Evolutionary conservation across 1,140 invertebrate species (phyloP).

Genomic region (Cyphomyrmex costatus): DNA sequence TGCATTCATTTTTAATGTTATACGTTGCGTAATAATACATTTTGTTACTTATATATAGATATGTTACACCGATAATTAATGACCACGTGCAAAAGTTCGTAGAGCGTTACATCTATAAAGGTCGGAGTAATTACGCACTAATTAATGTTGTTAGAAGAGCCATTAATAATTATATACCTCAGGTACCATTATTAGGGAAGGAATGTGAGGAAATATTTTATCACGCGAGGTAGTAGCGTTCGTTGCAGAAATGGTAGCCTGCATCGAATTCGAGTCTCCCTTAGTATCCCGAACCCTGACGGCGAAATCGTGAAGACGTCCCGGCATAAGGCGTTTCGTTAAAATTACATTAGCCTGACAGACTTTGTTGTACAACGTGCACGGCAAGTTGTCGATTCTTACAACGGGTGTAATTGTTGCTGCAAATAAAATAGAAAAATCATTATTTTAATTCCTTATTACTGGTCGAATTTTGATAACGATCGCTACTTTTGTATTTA

Average conservation of each 20-base stretch:
- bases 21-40: not conserved
- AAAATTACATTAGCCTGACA: constrained; percentile 95
- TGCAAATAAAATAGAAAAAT: constrained; percentile 72
- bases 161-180: constrained; percentile 88
- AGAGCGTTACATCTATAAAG: not conserved
- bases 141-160: constrained; percentile 30
- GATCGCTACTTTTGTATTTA: not conserved
- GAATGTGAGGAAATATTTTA: constrained; percentile 94
- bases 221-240: constrained; percentile 92
- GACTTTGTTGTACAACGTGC: constrained; percentile 93
- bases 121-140: constrained; percentile 23
- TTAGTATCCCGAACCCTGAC: constrained; percentile 92
- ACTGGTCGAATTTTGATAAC: not conserved
- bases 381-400: constrained; percentile 92
- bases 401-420: constrained; percentile 91
- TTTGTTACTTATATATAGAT: not conserved
- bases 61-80: not conserved
- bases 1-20: constrained; percentile 7
- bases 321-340: constrained; percentile 90
- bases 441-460: not conserved
- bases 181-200: constrained; percentile 92
- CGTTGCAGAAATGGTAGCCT: constrained; percentile 94
- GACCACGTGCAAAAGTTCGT: not conserved
- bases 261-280: constrained; percentile 91
- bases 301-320: constrained; percentile 93